Conservation (phyloP, 2,113 vertebrate genomes). For the Psilopsiagon aurifrons region DNA sequence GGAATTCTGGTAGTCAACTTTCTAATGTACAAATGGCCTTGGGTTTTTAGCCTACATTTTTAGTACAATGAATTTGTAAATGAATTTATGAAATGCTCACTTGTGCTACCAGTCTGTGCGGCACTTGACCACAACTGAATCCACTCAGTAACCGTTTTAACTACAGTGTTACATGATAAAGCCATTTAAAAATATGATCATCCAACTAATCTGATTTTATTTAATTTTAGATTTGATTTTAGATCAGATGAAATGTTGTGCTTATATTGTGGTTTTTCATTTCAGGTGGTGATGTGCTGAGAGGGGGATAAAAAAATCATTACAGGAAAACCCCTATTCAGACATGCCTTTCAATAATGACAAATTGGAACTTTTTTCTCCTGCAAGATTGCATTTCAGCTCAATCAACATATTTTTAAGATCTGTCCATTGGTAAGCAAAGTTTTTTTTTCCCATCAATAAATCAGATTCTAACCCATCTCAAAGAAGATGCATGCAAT, state of each 20-base stretch:
- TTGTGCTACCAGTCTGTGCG: neutral
- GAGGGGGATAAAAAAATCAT: neutral
- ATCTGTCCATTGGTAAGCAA: neutral
- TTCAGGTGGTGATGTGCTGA: neutral
- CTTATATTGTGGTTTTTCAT: neutral
- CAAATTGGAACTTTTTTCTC: neutral
- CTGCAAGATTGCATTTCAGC: neutral
- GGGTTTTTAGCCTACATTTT: neutral
- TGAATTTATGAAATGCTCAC: neutral
- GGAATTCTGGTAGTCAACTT: neutral
- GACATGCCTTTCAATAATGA: neutral
- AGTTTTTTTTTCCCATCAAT: neutral
- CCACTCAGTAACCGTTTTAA: neutral
- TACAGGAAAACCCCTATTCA: neutral
- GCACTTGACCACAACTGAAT: accelerated
- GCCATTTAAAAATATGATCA: neutral
- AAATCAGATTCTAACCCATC: neutral
- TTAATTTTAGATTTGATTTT: neutral
- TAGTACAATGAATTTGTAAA: neutral
- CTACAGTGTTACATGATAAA: accelerated
- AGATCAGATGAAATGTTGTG: neutral
- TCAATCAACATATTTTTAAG: neutral
- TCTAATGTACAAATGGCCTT: neutral
- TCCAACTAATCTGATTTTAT: neutral
- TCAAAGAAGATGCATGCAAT: neutral